These are phyloP conservation scores for Xiphydria camelus DNA, from an alignment of 2,888 invertebrate species.

Conservation along the genomic window DNA sequence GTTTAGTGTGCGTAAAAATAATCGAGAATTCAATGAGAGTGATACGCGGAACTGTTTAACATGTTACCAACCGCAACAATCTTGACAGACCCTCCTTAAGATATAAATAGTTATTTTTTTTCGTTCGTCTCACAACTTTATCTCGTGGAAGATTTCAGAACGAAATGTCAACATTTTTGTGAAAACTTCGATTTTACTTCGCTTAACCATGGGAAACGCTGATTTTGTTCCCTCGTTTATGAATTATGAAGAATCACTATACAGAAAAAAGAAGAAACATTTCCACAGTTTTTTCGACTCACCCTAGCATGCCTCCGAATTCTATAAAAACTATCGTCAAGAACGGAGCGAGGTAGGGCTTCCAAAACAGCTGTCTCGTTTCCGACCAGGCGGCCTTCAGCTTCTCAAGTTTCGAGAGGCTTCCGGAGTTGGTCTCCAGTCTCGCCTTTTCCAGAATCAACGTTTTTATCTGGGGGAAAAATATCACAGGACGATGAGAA, in stretches of 20 bases:
- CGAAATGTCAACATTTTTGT: too few species aligned
- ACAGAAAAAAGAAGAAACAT: not conserved
- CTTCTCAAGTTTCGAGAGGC: conserved; percentile 55
- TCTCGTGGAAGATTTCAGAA: too few species aligned
- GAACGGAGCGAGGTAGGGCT: conserved; percentile 67
- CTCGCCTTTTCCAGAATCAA: conserved; percentile 39
- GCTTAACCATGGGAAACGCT: not conserved
- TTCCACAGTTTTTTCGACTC: too few species aligned
- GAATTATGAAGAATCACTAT: not conserved
- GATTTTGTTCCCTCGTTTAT: not conserved
- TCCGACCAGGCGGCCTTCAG: conserved; percentile 66
- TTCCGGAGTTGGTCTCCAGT: conserved; percentile 23
- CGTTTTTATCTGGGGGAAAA: conserved; percentile 53
- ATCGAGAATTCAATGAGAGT: too few species aligned
- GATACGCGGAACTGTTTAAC: too few species aligned
- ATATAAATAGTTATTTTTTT: too few species aligned
- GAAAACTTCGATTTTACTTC: too few species aligned
- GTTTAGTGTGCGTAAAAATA: too few species aligned
- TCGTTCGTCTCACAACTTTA: too few species aligned
- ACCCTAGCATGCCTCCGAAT: conserved; percentile 71
- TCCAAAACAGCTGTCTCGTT: conserved; percentile 67
- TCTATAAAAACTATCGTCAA: conserved; percentile 68
- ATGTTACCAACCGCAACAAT: too few species aligned
- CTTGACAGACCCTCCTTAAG: too few species aligned
- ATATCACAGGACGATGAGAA: too few species aligned